phyloP scores from a whole-genome alignment of 2,113 vertebrate species.

The Calidris pugnax region DNA sequence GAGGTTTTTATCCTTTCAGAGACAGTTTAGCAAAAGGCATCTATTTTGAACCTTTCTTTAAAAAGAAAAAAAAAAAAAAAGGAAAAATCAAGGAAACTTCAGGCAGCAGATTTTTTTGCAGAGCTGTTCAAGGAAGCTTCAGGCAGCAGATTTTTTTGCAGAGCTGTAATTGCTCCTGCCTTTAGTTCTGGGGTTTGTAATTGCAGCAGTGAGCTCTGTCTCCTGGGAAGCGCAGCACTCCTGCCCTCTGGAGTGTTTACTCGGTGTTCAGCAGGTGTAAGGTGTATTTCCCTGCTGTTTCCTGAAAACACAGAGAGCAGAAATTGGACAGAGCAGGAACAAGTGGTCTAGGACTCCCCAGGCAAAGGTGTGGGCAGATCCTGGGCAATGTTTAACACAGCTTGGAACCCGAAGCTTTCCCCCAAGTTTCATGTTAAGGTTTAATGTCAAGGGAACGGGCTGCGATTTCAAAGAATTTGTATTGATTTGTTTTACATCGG shows the following conservation, averaged over 20 bases:
- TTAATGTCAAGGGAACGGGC: background rate
- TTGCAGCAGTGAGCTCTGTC: background rate
- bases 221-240: background rate
- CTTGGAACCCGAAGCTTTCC: background rate
- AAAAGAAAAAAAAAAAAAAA: background rate
- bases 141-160: background rate
- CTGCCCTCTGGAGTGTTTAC: background rate
- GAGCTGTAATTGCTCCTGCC: background rate
- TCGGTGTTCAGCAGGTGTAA: background rate
- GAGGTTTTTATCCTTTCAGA: constrained; percentile 16
- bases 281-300: background rate
- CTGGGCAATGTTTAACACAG: fast-evolving
- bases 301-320: background rate
- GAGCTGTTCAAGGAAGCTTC: background rate
- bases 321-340: background rate
- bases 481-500: background rate
- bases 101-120: background rate
- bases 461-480: background rate
- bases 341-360: background rate
- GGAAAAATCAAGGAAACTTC: background rate
- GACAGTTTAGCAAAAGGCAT: background rate
- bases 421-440: background rate
- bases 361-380: background rate
- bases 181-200: background rate
- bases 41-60: background rate